phyloP scores from a whole-genome alignment of 2,797 vertebrate genomes.

The Acropternis orthonyx region DNA sequence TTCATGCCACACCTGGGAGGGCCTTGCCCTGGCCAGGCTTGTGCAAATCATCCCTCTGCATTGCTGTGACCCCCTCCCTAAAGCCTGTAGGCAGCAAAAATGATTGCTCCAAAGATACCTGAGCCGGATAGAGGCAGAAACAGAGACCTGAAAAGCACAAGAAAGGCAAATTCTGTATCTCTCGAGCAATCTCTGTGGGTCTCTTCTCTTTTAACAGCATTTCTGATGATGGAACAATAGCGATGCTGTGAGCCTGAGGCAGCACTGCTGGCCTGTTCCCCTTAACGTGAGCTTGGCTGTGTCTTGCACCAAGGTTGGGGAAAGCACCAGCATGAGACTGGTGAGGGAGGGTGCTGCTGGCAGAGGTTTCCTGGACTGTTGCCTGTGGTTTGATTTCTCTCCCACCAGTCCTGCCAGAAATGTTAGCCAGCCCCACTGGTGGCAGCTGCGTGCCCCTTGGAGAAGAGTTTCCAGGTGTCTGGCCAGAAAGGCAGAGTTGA shows the following conservation, averaged over 20 bases:
- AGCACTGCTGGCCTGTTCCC: background rate
- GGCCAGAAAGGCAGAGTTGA: background rate
- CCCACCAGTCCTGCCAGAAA: background rate
- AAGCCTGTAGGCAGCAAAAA: background rate
- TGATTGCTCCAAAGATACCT: background rate
- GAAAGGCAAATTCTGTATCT: background rate
- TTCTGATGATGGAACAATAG: background rate
- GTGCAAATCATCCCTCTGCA: background rate
- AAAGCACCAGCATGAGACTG: background rate
- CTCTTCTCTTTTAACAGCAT: background rate
- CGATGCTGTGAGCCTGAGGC: background rate
- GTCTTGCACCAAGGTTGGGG: background rate
- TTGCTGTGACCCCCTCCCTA: fast-evolving
- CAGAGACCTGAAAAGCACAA: background rate
- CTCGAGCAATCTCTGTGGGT: background rate
- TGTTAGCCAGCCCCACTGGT: background rate
- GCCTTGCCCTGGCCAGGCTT: background rate
- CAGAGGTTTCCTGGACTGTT: background rate
- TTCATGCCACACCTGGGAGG: background rate
- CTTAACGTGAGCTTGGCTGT: fast-evolving
- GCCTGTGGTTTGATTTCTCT: background rate
- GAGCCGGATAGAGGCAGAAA: background rate
- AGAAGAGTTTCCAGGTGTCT: background rate
- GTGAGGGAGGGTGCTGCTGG: background rate
- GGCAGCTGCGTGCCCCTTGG: background rate